A percentile compares a stretch with the other conserved stretches of the same genome.
Evolutionary conservation across 2,797 vertebrate species (phyloP).

Genomic region (Semaprochilodus insignis): DNA sequence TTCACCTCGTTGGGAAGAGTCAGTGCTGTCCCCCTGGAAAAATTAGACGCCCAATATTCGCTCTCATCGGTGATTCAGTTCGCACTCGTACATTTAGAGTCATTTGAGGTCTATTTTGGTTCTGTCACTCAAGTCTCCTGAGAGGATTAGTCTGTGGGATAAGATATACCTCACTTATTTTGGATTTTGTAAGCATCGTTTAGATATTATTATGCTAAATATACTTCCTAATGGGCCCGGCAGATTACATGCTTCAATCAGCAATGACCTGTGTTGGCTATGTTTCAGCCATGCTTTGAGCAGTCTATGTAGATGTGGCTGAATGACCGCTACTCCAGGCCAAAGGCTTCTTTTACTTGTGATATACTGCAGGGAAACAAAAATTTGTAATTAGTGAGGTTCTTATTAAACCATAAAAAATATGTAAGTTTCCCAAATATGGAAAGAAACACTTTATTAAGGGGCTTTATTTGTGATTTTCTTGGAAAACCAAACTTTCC

Average conservation of each 20-base stretch:
- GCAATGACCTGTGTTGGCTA: constrained; percentile 14
- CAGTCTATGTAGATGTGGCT: neutral
- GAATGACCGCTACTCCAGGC: no score
- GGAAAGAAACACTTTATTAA: no score
- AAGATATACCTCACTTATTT: constrained; percentile 14
- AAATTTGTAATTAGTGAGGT: no score
- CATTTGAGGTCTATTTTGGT: constrained; percentile 42
- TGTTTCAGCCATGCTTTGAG: neutral
- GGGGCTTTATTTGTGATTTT: neutral
- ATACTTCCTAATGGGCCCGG: constrained; percentile 8
- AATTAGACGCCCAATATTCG: constrained; percentile 47
- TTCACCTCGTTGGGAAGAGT: constrained; percentile 42
- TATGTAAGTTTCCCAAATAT: no score
- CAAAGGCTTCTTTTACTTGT: no score
- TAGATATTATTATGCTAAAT: constrained; percentile 27
- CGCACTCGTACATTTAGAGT: constrained; percentile 34
- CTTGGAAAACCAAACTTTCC: no score
- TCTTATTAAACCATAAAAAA: no score
- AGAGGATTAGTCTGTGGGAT: constrained; percentile 24
- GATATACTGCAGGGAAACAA: no score
- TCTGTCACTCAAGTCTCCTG: constrained; percentile 12
- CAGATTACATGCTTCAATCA: neutral
- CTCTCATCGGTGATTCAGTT: constrained; percentile 35
- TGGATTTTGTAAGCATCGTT: constrained; percentile 22
- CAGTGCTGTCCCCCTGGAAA: constrained; percentile 39